Evolutionary conservation across 2,888 invertebrate species (phyloP).

Genomic region (Tromatobia lineatoria): DNA sequence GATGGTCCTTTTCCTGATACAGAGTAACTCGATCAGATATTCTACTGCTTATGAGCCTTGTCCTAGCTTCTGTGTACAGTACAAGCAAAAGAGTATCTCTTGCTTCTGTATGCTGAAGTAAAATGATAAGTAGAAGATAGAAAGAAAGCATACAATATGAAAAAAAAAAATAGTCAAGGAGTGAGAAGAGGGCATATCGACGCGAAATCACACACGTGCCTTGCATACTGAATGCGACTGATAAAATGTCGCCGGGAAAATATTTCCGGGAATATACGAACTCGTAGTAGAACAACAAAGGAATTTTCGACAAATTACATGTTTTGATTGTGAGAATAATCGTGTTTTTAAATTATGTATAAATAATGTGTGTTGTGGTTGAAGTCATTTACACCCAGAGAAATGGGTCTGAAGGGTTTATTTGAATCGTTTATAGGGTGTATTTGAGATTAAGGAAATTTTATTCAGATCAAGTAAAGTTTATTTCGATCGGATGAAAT

Average conservation of each 20-base stretch:
- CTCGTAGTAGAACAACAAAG: background rate
- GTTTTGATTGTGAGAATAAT: background rate
- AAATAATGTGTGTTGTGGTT: no score
- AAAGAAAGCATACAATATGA: conserved; percentile 1
- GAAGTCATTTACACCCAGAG: no score
- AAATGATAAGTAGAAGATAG: conserved; percentile 6
- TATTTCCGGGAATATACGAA: background rate
- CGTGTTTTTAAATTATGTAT: background rate
- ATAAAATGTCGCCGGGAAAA: background rate
- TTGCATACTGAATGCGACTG: conserved; percentile 70
- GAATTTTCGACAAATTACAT: background rate
- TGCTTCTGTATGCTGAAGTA: conserved; percentile 18
- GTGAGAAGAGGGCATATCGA: conserved; percentile 70
- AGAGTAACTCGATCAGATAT: conserved; percentile 51
- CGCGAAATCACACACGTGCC: conserved; percentile 75
- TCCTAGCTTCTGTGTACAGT: background rate
- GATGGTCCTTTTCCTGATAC: conserved; percentile 29
- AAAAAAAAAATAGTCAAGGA: conserved; percentile 42
- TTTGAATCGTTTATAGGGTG: no score
- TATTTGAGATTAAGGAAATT: no score
- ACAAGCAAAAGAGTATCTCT: no score
- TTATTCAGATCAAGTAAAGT: no score
- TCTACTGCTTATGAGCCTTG: conserved; percentile 37
- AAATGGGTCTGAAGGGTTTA: no score
- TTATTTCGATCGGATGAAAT: no score